Conservation (phyloP, 2,797 vertebrate species). For the Telmatherina bonti region DNA sequence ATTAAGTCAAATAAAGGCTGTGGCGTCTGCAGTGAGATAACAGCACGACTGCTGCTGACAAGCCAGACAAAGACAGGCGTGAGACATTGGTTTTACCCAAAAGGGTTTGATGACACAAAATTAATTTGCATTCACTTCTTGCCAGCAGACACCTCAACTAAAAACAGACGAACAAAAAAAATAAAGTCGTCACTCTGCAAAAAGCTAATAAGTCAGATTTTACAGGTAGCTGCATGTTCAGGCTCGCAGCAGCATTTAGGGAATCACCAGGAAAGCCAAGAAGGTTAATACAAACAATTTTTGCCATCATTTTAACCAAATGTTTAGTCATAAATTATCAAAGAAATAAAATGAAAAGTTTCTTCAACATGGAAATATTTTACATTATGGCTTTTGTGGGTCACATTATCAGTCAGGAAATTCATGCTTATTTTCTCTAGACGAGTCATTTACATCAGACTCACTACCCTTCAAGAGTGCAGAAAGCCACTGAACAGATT, state of each 20-base stretch:
- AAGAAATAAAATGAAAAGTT: too few species aligned
- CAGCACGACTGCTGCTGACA: background rate
- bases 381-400: background rate
- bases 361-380: background rate
- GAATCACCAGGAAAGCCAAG: background rate
- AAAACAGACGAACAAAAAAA: too few species aligned
- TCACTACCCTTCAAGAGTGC: background rate
- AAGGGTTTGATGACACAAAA: background rate
- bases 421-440: background rate
- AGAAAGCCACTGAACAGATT: too few species aligned
- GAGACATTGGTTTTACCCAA: background rate
- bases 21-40: background rate
- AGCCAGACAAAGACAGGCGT: constrained; percentile 8
- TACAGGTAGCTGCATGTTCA: too few species aligned
- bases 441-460: background rate
- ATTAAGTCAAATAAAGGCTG: background rate
- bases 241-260: too few species aligned
- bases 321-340: background rate
- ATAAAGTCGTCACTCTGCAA: too few species aligned
- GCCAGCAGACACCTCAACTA: background rate
- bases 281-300: background rate
- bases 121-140: background rate
- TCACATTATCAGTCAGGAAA: background rate
- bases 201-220: too few species aligned
- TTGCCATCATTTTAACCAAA: background rate